Percentiles rank a stretch among this genome's conserved stretches.
Conservation (phyloP, 2,888 invertebrate species). For the Chymomyza amoena region DNA sequence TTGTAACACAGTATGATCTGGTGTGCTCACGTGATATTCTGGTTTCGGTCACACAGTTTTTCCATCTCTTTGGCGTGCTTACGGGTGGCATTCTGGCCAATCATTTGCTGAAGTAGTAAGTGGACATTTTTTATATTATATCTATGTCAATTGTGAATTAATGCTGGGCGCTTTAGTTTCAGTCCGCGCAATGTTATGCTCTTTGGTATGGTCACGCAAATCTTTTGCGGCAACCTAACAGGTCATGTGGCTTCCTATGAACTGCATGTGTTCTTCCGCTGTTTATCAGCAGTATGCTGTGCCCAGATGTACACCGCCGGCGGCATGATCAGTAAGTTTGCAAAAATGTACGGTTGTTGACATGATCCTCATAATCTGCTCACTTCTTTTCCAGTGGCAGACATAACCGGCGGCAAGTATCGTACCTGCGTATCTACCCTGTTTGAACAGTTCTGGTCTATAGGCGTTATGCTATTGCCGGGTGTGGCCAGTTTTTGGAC, state of each 20-base stretch:
- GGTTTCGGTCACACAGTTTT: conserved; percentile 80
- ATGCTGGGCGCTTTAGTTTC: conserved; percentile 62
- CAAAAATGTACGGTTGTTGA: neutral
- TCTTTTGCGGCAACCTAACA: conserved; percentile 78
- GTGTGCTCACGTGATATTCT: conserved; percentile 79
- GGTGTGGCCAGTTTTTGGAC: conserved; percentile 78
- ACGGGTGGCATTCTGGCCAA: conserved; percentile 79
- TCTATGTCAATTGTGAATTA: too few relatives aligned
- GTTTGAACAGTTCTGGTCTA: conserved; percentile 80
- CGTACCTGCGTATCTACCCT: conserved; percentile 77
- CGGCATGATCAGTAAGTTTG: conserved; percentile 78
- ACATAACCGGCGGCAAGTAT: conserved; percentile 78
- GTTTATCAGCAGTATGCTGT: conserved; percentile 79
- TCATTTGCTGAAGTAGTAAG: conserved; percentile 78
- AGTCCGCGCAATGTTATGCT: conserved; percentile 79
- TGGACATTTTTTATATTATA: conserved; percentile 11
- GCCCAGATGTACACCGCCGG: conserved; percentile 80
- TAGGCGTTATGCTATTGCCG: conserved; percentile 79
- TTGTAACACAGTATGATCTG: conserved; percentile 79
- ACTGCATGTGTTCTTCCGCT: conserved; percentile 79
- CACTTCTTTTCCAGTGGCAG: conserved; percentile 73
- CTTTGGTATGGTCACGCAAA: conserved; percentile 79
- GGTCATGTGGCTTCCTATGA: conserved; percentile 79
- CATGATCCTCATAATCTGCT: neutral
- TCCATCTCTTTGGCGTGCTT: conserved; percentile 80